Base-by-base conservation (phyloP, 1,140 invertebrate species). In the Saccostrea cuccullata region DNA sequence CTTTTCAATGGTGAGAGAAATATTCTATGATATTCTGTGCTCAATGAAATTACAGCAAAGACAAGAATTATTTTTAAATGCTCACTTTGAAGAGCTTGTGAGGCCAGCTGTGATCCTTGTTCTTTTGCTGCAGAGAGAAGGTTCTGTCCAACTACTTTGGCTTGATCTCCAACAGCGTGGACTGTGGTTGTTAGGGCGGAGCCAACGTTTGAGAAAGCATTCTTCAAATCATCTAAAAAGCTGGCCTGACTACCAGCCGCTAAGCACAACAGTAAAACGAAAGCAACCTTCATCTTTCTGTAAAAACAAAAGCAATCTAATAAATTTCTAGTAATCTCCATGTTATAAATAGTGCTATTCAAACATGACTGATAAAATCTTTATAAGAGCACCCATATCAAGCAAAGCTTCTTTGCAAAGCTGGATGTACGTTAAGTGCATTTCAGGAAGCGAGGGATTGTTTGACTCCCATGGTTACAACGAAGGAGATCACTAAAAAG, bases 41-140 rank as follows among this genome's bases (percentile, higher is more conserved):
- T 6, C 5, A 60, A 1, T 60, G 58, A 17, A 60, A 64, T 20
- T 20, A 2, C 17, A 20, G 15, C 3, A 64, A 20, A 64, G 58
- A n/a, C 58, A 20, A 64, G n/a, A 64, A 64, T 5, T n/a, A 20
- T 20, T 20, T 64, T 17, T 17, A 20, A 6, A 4, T 4, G 58
- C 58, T 64, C 58, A 85, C 84, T 85, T 67, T 85, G 84, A 67
- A 67, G 56, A 85, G 84, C 84, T n/a, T 85, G 84, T 6, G 56
- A 60, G 15, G 60, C 56, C 0, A 85, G 60, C 36, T 47, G 30
- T 17, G 23, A 40, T 85, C 84, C 84, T 47, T 85, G 84, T 70
- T 64, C n/a, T 17, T 23, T 1, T 1, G 60, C 56, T 67, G 56
- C 8, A 26, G 4, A 20, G 2, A 85, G 30, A 67, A 85, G 84